Conservation (phyloP, 2,888 invertebrate species). For the Tetramorium bicarinatum region DNA sequence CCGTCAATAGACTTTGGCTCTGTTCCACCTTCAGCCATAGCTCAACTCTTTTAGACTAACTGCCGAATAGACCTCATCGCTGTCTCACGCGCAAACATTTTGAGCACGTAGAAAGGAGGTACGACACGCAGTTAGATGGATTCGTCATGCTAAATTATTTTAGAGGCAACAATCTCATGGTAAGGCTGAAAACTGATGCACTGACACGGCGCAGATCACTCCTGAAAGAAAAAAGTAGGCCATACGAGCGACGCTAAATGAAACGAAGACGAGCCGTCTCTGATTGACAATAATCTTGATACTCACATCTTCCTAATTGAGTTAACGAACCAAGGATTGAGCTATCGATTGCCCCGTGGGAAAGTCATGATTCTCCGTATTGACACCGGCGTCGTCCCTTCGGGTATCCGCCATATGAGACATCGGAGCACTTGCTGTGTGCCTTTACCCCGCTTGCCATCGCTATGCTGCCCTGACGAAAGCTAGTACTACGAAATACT, state of each 20-base stretch:
- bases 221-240: slow-evolving; percentile 25
- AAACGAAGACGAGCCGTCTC: neutral
- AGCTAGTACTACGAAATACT: slow-evolving; percentile 51
- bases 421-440: slow-evolving; percentile 8
- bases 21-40: slow-evolving; percentile 80
- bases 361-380: slow-evolving; percentile 50
- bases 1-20: slow-evolving; percentile 82
- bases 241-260: neutral
- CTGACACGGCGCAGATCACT: neutral
- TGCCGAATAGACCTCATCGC: neutral
- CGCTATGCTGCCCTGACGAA: neutral
- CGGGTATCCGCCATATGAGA: slow-evolving; percentile 20
- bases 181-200: neutral
- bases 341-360: slow-evolving; percentile 14
- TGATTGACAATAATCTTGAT: neutral
- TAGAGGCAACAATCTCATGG: neutral
- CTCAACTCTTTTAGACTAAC: slow-evolving; percentile 58
- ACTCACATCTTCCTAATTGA: slow-evolving; percentile 29
- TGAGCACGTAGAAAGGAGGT: neutral
- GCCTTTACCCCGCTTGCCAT: slow-evolving; percentile 20
- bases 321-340: neutral
- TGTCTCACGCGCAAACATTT: neutral
- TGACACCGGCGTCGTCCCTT: slow-evolving; percentile 68
- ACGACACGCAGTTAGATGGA: neutral
- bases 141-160: neutral